phyloP scores from a whole-genome alignment of 2,888 invertebrate species.

The Melieria crassipennis region DNA sequence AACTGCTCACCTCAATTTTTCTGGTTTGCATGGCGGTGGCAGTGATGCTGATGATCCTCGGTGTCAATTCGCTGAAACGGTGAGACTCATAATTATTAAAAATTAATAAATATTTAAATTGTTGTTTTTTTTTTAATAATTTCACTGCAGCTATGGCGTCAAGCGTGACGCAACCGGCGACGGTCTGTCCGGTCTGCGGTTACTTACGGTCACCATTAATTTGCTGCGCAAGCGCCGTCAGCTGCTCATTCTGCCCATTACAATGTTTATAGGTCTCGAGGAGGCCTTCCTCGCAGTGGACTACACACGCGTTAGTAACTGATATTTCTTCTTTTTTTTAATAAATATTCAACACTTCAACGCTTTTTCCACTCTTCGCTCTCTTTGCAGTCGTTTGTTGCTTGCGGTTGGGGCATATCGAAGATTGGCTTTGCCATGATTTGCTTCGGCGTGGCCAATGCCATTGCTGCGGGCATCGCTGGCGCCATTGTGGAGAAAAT shows the following conservation, averaged over 20 bases:
- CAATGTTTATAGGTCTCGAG: slow-evolving; percentile 92
- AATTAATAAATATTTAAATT: background rate
- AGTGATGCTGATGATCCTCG: slow-evolving; percentile 77
- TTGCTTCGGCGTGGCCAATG: slow-evolving; percentile 89
- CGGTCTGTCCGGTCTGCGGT: slow-evolving; percentile 73
- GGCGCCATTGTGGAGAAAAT: slow-evolving; percentile 79
- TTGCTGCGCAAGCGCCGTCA: slow-evolving; percentile 83
- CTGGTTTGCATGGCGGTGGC: slow-evolving; percentile 82
- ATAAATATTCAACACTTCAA: background rate
- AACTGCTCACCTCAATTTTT: slow-evolving; percentile 83
- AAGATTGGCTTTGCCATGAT: slow-evolving; percentile 96
- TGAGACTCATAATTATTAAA: slow-evolving; percentile 56
- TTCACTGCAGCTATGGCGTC: slow-evolving; percentile 69
- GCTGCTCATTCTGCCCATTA: slow-evolving; percentile 86
- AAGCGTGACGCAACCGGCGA: slow-evolving; percentile 67
- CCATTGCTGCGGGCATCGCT: slow-evolving; percentile 83
- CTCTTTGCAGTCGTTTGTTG: slow-evolving; percentile 77
- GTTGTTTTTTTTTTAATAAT: background rate
- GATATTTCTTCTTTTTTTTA: background rate
- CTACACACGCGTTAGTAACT: slow-evolving; percentile 74
- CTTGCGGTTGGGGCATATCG: slow-evolving; percentile 87
- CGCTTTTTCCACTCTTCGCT: background rate
- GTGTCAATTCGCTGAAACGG: slow-evolving; percentile 84
- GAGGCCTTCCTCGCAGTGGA: slow-evolving; percentile 92
- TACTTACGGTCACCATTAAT: slow-evolving; percentile 80